phyloP scores from a whole-genome alignment of 2,888 invertebrate species.

The Dicyrtomina minuta region DNA sequence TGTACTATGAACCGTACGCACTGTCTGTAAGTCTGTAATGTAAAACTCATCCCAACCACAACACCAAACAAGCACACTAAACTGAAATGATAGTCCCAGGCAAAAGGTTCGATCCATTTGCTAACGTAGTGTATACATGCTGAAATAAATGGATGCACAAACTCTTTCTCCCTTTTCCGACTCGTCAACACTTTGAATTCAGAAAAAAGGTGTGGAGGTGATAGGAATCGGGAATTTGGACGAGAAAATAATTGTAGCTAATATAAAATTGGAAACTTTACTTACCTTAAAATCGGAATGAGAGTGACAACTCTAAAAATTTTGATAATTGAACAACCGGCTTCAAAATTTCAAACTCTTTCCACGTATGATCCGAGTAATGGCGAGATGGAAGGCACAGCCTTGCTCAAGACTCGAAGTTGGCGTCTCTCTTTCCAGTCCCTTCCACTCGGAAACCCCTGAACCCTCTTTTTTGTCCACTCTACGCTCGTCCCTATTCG shows the following conservation, averaged over 20 bases:
- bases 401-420: conserved; percentile 11
- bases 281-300: not conserved
- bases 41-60: not conserved
- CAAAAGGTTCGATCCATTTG: too few relatives aligned
- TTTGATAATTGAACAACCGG: not conserved
- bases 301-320: not conserved
- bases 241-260: not conserved
- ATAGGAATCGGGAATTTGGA: not conserved
- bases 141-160: conserved; percentile 11
- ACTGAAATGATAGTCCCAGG: too few relatives aligned
- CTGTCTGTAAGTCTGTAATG: not conserved
- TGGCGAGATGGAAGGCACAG: conserved; percentile 6
- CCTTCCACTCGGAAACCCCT: conserved; percentile 14
- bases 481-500: not conserved
- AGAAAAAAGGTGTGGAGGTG: too few relatives aligned
- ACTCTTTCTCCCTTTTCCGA: not conserved
- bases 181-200: too few relatives aligned
- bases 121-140: not conserved
- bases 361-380: not conserved
- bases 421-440: conserved; percentile 4
- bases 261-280: not conserved
- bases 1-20: too few relatives aligned
- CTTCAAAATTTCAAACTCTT: not conserved
- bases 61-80: not conserved
- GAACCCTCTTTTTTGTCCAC: not conserved